Evolutionary conservation across 1,140 invertebrate genomes (phyloP).

Genomic region (Saccostrea glomerata): DNA sequence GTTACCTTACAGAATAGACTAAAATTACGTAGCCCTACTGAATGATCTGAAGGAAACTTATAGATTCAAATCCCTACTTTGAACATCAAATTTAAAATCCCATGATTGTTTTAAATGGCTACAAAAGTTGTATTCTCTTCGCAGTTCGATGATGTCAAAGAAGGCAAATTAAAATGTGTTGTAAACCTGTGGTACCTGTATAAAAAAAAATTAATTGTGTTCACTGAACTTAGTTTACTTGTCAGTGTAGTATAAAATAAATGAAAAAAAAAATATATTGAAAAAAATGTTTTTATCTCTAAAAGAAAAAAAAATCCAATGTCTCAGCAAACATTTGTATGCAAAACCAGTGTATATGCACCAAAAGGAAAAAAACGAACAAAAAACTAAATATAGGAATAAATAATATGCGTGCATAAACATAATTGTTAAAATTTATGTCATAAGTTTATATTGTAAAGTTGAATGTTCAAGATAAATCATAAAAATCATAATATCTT

Average conservation of each 20-base stretch:
- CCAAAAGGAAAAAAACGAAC: background rate
- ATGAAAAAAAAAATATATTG: background rate
- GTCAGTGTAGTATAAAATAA: background rate
- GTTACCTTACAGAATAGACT: constrained; percentile 10
- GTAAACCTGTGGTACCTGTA: constrained; percentile 22
- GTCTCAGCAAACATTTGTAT: background rate
- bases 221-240: background rate
- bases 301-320: constrained; percentile 29
- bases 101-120: constrained; percentile 14
- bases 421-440: background rate
- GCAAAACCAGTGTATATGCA: background rate
- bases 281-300: constrained; percentile 29
- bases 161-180: constrained; percentile 17
- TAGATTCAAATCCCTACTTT: background rate
- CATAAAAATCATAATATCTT: too few relatives aligned
- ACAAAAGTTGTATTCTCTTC: background rate
- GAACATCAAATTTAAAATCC: background rate
- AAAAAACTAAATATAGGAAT: constrained; percentile 7
- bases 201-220: constrained; percentile 29
- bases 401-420: background rate
- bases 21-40: background rate
- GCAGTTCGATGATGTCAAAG: constrained; percentile 11
- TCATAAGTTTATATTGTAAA: too few relatives aligned
- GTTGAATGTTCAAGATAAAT: too few relatives aligned
- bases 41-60: constrained; percentile 7